Evolutionary conservation across 2,888 invertebrate genomes (phyloP).

Genomic region (Strigamia transsilvanica): DNA sequence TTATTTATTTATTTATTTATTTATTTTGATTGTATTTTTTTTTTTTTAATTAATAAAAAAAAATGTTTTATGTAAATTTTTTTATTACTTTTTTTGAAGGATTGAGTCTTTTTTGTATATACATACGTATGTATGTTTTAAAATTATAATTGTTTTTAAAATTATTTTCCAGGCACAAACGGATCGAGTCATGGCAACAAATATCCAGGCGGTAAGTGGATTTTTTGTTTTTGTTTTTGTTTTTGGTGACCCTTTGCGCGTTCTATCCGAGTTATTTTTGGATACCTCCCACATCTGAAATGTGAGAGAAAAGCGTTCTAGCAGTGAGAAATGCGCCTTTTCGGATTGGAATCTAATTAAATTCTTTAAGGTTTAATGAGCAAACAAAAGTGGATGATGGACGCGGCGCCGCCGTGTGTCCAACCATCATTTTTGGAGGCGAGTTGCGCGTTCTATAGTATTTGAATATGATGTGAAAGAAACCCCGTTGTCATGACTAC

Average conservation of each 20-base stretch:
- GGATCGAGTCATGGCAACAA: conserved; percentile 52
- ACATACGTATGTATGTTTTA: neutral
- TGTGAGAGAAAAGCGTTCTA: conserved; percentile 5
- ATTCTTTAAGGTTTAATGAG: conserved; percentile 43
- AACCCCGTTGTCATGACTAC: conserved; percentile 49
- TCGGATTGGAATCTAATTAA: conserved; percentile 46
- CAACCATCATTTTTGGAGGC: conserved; percentile 9
- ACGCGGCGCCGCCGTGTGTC: conserved; percentile 49
- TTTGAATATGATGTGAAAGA: conserved; percentile 33
- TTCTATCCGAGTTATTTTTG: conserved; percentile 29
- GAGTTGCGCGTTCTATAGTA: neutral
- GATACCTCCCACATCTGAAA: conserved; percentile 34
- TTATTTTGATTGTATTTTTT: conserved; percentile 18
- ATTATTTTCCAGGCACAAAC: conserved; percentile 45
- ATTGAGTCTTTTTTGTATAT: neutral
- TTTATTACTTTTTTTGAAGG: neutral
- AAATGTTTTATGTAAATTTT: conserved; percentile 1
- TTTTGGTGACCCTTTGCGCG: conserved; percentile 38
- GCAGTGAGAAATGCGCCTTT: conserved; percentile 26
- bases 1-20: conserved; percentile 36
- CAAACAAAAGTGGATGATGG: conserved; percentile 45
- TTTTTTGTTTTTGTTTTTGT: conserved; percentile 2
- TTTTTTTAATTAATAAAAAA: conserved; percentile 5
- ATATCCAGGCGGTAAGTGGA: conserved; percentile 45
- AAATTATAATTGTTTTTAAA: conserved; percentile 4